Conservation (phyloP, 2,113 vertebrate species). For the Conger conger region DNA sequence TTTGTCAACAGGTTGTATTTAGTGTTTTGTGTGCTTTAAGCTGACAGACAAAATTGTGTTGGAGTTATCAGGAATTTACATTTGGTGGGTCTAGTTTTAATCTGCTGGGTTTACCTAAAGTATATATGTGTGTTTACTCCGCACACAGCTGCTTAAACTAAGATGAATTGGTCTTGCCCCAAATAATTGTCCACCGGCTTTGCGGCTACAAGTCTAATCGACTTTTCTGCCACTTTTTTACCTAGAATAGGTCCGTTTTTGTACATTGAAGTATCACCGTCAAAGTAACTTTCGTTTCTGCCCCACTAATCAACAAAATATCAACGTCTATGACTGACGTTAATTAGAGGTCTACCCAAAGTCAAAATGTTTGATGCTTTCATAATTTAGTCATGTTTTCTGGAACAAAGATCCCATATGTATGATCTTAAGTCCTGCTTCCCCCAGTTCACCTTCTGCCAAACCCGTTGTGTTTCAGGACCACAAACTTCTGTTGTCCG, state of each 20-base stretch:
- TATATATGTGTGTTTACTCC: not conserved
- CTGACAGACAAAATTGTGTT: slow-evolving; percentile 11
- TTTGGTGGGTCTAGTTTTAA: not conserved
- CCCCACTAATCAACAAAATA: too few relatives aligned
- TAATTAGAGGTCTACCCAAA: too few relatives aligned
- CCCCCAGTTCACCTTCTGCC: too few relatives aligned
- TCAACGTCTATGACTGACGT: too few relatives aligned
- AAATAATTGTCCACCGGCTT: too few relatives aligned
- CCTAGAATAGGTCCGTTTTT: too few relatives aligned
- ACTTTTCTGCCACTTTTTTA: too few relatives aligned
- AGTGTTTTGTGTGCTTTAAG: slow-evolving; percentile 40
- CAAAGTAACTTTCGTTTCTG: too few relatives aligned
- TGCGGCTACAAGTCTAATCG: too few relatives aligned
- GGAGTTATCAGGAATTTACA: slow-evolving; percentile 8
- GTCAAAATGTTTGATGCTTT: not conserved
- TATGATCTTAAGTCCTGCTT: not conserved
- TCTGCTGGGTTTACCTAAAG: not conserved
- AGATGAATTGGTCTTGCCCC: too few relatives aligned
- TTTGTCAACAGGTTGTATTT: slow-evolving; percentile 69
- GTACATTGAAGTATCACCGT: too few relatives aligned
- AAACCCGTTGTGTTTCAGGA: too few relatives aligned
- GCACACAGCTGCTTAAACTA: not conserved
- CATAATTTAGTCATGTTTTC: not conserved
- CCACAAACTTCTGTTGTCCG: not conserved
- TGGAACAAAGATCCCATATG: not conserved